Evolutionary conservation across 2,888 invertebrate genomes (phyloP), one percentile per base, ranked within the genome.

Genomic region (Antitype chi): DNA sequence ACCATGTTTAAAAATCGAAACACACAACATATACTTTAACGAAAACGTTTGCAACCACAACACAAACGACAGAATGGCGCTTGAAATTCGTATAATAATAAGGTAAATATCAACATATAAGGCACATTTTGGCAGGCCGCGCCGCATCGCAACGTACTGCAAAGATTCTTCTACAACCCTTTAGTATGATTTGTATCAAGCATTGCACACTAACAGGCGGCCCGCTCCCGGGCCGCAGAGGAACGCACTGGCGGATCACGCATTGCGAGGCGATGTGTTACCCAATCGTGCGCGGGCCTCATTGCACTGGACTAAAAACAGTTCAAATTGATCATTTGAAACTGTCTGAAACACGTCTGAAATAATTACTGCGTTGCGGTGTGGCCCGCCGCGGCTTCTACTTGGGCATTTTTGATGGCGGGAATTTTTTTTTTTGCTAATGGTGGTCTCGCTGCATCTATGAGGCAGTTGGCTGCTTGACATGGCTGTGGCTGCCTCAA

Each of bases 11-110:
- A 60, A 79, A 71, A 73, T 60, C 13, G 23, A 47, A 11, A 71
- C 53, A 59, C 20, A 64, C 6, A 62, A 52, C 23, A 23, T 32
- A 70, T 53, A 70, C n/a, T 25, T 57, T 53, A n/a, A 25, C 23
- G 38, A 53, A 49, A 47, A 15, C 28, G 9, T 38, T 60, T 60
- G 38, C 60, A 52, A 53, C 49, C 32, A 38, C 70, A 47, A 62
- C 52, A 13, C 9, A 71, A 28, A 74, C 66, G 70, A 59, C 47
- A 84, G 78, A 75, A 82, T 63, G n/a, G 67, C 17, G 55, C 38
- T 72, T 62, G 17, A 57, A 74, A 66, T 52, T 74, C 15, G 23
- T 38, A 64, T 4, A 17, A 38, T 49, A 52, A 71, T 63, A 74
- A 47, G 5, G 2, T 15, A 68, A 62, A 68, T 70, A 71, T 20